Evolutionary conservation across 2,888 invertebrate species (phyloP).

Genomic region (Caenorhabditis parvicauda): DNA sequence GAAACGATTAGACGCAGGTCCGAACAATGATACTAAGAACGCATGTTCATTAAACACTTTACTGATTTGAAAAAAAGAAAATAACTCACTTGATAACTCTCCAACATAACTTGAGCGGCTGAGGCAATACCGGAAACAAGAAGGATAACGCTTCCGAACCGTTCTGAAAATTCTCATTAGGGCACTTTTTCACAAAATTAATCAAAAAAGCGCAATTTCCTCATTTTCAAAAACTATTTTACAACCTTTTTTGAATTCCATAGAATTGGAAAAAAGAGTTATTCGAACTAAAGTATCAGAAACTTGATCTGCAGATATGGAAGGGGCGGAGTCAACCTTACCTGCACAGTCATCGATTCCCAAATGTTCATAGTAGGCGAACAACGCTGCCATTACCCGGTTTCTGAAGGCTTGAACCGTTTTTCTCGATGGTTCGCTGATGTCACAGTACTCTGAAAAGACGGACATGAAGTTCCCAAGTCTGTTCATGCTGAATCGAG

Average conservation of each 20-base stretch:
- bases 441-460: slow-evolving; percentile 39
- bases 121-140: slow-evolving; percentile 50
- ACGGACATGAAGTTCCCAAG: too few species aligned
- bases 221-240: too few species aligned
- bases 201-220: too few species aligned
- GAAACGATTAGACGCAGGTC: background rate
- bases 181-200: too few species aligned
- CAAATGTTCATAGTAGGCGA: slow-evolving; percentile 47
- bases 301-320: background rate
- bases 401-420: slow-evolving; percentile 39
- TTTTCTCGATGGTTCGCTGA: slow-evolving; percentile 39
- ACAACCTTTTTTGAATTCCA: background rate
- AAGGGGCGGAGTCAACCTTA: too few species aligned
- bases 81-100: slow-evolving; percentile 42
- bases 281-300: background rate
- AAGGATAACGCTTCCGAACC: slow-evolving; percentile 54
- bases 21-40: background rate
- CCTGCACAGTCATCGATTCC: slow-evolving; percentile 24
- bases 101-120: slow-evolving; percentile 51
- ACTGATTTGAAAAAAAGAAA: background rate
- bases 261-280: background rate
- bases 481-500: too few species aligned
- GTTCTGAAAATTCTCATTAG: too few species aligned
- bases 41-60: background rate
- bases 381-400: slow-evolving; percentile 47